Evolutionary conservation across 2,797 vertebrate genomes (phyloP).

Genomic region (Anguilla anguilla): DNA sequence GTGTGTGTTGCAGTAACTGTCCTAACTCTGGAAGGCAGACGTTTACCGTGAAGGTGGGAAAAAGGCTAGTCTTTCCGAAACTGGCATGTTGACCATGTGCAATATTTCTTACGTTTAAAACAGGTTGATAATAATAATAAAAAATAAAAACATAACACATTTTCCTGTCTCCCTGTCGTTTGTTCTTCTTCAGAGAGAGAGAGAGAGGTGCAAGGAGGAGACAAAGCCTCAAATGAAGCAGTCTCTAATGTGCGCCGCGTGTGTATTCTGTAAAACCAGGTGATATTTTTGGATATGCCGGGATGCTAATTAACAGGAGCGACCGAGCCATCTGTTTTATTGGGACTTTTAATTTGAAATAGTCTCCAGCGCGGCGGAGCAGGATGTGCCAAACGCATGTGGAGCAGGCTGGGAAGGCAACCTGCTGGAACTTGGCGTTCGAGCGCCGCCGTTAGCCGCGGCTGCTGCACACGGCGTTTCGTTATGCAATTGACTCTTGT

Average conservation of each 20-base stretch:
- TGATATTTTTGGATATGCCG: neutral
- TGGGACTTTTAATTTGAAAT: neutral
- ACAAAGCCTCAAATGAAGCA: neutral
- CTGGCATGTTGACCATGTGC: conserved; percentile 85
- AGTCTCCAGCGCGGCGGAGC: neutral
- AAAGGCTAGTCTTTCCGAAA: conserved; percentile 66
- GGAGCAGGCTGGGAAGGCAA: neutral
- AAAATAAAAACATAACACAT: conserved; percentile 32
- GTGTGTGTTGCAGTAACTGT: conserved; percentile 6
- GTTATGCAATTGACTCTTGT: neutral
- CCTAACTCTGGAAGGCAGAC: neutral
- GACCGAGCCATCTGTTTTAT: neutral
- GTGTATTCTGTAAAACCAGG: neutral
- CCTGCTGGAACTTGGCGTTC: neutral
- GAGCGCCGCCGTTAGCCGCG: neutral
- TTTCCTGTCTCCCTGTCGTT: conserved; percentile 26
- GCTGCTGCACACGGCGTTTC: neutral
- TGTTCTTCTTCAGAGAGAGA: conserved; percentile 1
- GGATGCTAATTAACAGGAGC: neutral
- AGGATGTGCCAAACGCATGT: neutral
- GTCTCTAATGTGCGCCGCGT: neutral
- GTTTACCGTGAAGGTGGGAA: neutral
- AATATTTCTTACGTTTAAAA: conserved; percentile 76
- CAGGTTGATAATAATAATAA: conserved; percentile 19
- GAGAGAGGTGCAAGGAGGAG: neutral